Conservation (phyloP, 2,888 invertebrate genomes). For the Eristalinus sepulchralis region DNA sequence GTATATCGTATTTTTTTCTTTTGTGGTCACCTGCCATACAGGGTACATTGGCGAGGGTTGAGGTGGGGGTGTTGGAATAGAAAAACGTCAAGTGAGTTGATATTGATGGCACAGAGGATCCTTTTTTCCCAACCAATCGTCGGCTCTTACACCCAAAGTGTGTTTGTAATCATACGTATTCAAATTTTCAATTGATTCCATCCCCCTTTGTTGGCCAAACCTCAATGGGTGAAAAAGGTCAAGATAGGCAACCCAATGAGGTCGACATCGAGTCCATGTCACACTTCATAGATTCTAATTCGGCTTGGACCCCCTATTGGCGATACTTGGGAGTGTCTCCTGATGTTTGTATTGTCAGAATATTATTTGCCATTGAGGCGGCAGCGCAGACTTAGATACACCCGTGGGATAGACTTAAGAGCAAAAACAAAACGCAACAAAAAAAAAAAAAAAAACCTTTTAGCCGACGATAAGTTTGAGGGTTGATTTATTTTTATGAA, state of each 20-base stretch:
- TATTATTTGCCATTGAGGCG: not conserved
- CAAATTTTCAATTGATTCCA: conserved; percentile 16
- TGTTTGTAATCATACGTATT: conserved; percentile 5
- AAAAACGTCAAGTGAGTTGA: conserved; percentile 1
- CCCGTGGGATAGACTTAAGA: not conserved
- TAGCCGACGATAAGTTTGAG: conserved; percentile 33
- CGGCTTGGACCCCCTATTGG: conserved; percentile 5
- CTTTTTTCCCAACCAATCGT: not conserved
- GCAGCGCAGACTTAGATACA: not conserved
- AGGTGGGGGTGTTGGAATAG: not conserved
- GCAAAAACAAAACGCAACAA: not conserved
- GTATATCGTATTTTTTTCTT: no score
- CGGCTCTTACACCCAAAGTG: not conserved
- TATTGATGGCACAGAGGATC: not conserved
- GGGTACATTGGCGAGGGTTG: conserved; percentile 39
- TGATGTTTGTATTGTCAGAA: conserved; percentile 1
- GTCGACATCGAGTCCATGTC: conserved; percentile 34
- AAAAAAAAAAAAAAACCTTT: conserved; percentile 8
- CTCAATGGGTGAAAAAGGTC: conserved; percentile 43
- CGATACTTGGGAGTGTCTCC: not conserved
- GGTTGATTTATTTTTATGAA: conserved; percentile 65
- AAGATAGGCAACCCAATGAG: conserved; percentile 27
- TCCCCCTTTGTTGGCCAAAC: conserved; percentile 6
- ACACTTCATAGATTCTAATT: conserved; percentile 38
- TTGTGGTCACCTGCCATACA: conserved; percentile 60